Base-by-base conservation (phyloP, 2,113 vertebrate species). In the Etheostoma cragini region DNA sequence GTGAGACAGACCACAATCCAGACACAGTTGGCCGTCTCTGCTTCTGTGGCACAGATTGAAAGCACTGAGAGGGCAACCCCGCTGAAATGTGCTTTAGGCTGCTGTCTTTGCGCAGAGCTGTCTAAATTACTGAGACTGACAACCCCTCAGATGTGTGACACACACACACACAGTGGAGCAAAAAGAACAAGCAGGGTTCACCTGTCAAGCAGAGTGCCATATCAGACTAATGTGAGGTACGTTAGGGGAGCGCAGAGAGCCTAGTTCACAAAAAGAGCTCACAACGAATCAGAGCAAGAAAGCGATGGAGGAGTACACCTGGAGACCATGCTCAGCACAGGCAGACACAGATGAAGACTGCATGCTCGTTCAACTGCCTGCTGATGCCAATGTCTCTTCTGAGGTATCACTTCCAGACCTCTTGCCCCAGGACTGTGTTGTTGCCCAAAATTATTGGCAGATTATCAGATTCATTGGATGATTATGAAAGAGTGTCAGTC, bases 51-150 rank as follows among this genome's bases (percentile, higher is more conserved):
- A 24, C 63, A 13, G 38, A 63, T 69, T 67, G 82, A 85, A 65
- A 65, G 78, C 70, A 46, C 49, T 30, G 71, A 83, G 72, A 72
- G 75, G 71, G 82, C 26, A 17, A 77, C 70, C 72, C 49, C 1
- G 22, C 71, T 30, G 50, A 76, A 80, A 82, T 60, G 38, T 14
- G 78, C 85, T 90, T 71, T 17, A 74, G 84, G 73, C 82, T 57
- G 42, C 62, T 68, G 81, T 88, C 83, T 84, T 47, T 19, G 45
- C 6, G 30, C 67, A 77, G 47, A 61, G 75, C 45, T 63, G 49
- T 86, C 66, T 87, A 82, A 87, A 60, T 82, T 86, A 88, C 62
- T 47, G 87, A 88, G 81, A 81, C 67, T 75, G 86, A 83, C 87
- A 89, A 42, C 73, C 72, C 21, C 46, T 64, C 87, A 85, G 86